Evolutionary conservation across 2,113 vertebrate genomes (phyloP).

Genomic region (Delphinapterus leucas): DNA sequence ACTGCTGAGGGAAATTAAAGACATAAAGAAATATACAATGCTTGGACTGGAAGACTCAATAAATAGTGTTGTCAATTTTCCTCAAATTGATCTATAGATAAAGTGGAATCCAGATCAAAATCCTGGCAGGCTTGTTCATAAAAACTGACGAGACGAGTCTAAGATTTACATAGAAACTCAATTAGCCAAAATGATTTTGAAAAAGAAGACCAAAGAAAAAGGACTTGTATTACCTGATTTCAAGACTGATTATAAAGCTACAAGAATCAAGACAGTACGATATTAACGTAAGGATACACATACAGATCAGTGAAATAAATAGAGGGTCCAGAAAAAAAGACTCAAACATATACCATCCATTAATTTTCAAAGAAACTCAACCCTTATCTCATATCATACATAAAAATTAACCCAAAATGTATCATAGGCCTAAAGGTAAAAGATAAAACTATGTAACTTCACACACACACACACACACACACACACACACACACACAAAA

Average conservation of each 20-base stretch:
- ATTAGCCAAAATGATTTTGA: background rate
- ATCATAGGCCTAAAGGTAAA: background rate
- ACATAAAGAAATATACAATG: background rate
- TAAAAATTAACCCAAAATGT: background rate
- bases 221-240: background rate
- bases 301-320: background rate
- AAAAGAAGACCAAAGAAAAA: background rate
- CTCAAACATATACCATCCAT: background rate
- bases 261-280: background rate
- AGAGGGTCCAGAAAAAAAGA: background rate
- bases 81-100: background rate
- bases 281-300: background rate
- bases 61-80: background rate
- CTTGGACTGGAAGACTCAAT: background rate
- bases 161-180: background rate
- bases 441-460: background rate
- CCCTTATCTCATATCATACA: background rate
- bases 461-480: background rate
- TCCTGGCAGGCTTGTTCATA: background rate
- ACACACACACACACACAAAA: background rate
- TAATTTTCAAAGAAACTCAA: background rate
- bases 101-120: background rate
- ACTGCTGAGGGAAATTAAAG: background rate
- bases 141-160: background rate
- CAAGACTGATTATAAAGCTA: background rate